phyloP scores from a whole-genome alignment of 1,140 invertebrate species.

The Drosophila yakuba region DNA sequence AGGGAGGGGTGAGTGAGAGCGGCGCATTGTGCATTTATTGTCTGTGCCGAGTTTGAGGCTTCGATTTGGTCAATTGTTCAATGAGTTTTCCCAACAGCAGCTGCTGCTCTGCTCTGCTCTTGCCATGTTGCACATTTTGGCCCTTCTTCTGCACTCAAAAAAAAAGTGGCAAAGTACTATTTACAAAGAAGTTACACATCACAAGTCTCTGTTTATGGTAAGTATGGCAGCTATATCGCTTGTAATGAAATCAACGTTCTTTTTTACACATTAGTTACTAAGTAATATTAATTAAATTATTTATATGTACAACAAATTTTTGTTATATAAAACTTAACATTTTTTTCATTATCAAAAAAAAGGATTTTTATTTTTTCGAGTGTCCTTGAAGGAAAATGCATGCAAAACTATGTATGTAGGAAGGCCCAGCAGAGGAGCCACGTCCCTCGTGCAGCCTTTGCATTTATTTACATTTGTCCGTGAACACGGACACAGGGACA shows the following conservation, averaged over 20 bases:
- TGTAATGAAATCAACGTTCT: too few species aligned
- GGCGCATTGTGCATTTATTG: constrained; percentile 60
- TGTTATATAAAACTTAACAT: too few species aligned
- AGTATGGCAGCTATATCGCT: too few species aligned
- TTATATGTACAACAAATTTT: not conserved
- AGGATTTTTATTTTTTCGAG: not conserved
- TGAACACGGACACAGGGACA: constrained; percentile 5
- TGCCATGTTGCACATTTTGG: constrained; percentile 48
- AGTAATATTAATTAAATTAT: not conserved
- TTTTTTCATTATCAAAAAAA: too few species aligned
- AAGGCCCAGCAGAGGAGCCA: constrained; percentile 4
- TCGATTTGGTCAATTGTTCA: constrained; percentile 79
- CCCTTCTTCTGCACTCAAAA: not conserved
- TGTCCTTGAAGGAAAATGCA: constrained; percentile 53
- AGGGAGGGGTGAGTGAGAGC: not conserved
- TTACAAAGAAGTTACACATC: not conserved
- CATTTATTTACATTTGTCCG: constrained; percentile 75
- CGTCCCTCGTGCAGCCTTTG: constrained; percentile 41
- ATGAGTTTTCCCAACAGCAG: constrained; percentile 72
- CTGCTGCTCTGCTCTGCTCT: constrained; percentile 40
- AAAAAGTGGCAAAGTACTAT: not conserved
- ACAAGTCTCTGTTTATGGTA: too few species aligned
- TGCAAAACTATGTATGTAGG: constrained; percentile 67
- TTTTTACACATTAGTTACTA: not conserved
- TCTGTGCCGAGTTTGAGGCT: constrained; percentile 39